phyloP scores from a whole-genome alignment of 2,888 invertebrate species.

The Drosophila paracracens region DNA sequence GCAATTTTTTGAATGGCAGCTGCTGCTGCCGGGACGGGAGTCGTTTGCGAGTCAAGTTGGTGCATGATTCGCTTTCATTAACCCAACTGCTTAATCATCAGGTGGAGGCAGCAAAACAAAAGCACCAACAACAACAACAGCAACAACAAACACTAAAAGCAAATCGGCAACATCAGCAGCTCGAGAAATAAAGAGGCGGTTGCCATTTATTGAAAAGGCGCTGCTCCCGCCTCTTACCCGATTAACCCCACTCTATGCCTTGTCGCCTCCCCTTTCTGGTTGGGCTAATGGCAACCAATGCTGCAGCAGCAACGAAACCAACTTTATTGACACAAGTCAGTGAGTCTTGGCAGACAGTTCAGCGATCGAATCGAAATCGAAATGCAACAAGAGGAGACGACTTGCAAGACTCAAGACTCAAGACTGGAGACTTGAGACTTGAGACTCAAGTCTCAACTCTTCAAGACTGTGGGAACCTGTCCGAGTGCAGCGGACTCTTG shows the following conservation, averaged over 20 bases:
- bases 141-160: not conserved
- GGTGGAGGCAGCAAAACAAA: slow-evolving; percentile 22
- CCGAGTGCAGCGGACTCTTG: slow-evolving; percentile 11
- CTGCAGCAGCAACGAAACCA: slow-evolving; percentile 43
- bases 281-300: slow-evolving; percentile 43
- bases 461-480: slow-evolving; percentile 67
- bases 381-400: slow-evolving; percentile 32
- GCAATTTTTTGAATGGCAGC: slow-evolving; percentile 57
- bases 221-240: slow-evolving; percentile 6
- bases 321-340: slow-evolving; percentile 71
- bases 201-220: slow-evolving; percentile 74
- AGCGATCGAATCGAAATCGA: slow-evolving; percentile 50
- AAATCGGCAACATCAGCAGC: slow-evolving; percentile 9
- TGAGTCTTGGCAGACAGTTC: slow-evolving; percentile 45
- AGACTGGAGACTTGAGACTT: slow-evolving; percentile 20
- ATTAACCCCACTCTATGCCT: slow-evolving; percentile 1
- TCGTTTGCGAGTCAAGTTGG: slow-evolving; percentile 31
- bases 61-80: slow-evolving; percentile 80
- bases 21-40: slow-evolving; percentile 45
- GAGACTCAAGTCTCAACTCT: not conserved
- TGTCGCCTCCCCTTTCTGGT: slow-evolving; percentile 1
- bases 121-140: not conserved
- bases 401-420: not conserved
- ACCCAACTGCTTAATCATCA: slow-evolving; percentile 78
- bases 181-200: slow-evolving; percentile 50